phyloP scores from a whole-genome alignment of 2,797 vertebrate species.

The Falco biarmicus region DNA sequence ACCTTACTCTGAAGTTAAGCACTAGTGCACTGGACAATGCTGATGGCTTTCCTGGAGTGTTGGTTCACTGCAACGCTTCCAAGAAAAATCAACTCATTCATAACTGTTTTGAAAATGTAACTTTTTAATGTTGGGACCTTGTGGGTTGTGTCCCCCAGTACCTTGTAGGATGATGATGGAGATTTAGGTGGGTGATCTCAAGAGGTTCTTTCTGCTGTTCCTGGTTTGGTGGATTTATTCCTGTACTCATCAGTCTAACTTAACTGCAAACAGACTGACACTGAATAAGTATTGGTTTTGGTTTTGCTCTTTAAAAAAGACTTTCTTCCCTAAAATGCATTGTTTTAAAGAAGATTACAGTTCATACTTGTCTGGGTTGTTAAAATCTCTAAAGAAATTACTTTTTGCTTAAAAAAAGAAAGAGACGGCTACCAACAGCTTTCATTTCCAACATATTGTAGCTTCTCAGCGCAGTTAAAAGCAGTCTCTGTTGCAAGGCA shows the following conservation, averaged over 20 bases:
- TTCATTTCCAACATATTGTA: slow-evolving; percentile 22
- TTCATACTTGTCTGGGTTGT: background rate
- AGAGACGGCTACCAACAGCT: background rate
- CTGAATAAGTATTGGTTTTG: background rate
- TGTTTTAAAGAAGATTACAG: background rate
- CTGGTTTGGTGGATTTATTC: background rate
- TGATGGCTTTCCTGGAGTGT: background rate
- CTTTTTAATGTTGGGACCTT: background rate
- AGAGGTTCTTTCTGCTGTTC: background rate
- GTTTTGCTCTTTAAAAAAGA: accelerated
- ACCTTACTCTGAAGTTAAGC: background rate
- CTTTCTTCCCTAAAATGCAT: background rate
- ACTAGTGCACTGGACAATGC: background rate
- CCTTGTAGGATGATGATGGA: background rate
- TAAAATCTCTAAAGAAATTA: background rate
- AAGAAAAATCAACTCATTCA: background rate
- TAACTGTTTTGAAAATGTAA: background rate
- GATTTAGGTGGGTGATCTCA: background rate
- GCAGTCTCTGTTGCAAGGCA: background rate
- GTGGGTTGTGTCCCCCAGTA: background rate
- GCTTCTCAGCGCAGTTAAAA: background rate
- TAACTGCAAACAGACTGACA: background rate
- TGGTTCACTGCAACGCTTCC: background rate
- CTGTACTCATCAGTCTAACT: background rate
- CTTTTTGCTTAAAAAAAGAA: background rate